Base-by-base conservation (phyloP, 1,140 invertebrate genomes). In the Vollenhovia emeryi region DNA sequence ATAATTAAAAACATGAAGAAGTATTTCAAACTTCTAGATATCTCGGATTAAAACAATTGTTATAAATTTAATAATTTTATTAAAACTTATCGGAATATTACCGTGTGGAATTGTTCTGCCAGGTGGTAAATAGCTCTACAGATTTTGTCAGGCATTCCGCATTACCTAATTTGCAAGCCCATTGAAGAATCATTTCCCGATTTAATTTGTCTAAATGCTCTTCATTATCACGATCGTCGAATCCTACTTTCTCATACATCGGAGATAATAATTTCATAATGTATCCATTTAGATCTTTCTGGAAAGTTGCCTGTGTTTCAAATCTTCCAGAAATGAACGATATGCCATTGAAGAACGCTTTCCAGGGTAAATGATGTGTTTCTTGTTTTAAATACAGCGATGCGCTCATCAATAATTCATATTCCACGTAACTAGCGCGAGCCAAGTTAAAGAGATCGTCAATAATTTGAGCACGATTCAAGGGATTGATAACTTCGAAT, bases 401-500 rank as follows among this genome's bases (percentile, higher is more conserved):
- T 0, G 96, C 95, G 36, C 92, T 80, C 0, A 96, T 86, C 18
- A 93, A 85, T 7, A 94, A 57, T 1, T 90, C 83, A 9, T 95
- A 93, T 0, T 88, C 60, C 2, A 95, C 73, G 18, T 95, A 87
- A 11, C 92, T 92, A 33, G 94, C 93, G 76, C 94, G 92, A n/a
- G 94, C 95, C 36, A 95, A 83, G 87, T 94, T 94, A 1, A 95
- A 90, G 59, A 95, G 91, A 86, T 96, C 96, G 64, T 96, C 95
- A 24, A 96, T 92, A 73, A 97, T 95, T 48, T 96, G 96, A 0
- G 96, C 96, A 43, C 97, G 95, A 92, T 96, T 97, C 0, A 96
- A 88, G 8, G 93, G 93, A 85, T 96, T 95, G 86, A 97, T 97
- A 3, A 68, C 15, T 18, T 90, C 79, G 78, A 94, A 95, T 11